Conservation (phyloP, 2,888 invertebrate genomes). For the Silvanus unidentatus region DNA sequence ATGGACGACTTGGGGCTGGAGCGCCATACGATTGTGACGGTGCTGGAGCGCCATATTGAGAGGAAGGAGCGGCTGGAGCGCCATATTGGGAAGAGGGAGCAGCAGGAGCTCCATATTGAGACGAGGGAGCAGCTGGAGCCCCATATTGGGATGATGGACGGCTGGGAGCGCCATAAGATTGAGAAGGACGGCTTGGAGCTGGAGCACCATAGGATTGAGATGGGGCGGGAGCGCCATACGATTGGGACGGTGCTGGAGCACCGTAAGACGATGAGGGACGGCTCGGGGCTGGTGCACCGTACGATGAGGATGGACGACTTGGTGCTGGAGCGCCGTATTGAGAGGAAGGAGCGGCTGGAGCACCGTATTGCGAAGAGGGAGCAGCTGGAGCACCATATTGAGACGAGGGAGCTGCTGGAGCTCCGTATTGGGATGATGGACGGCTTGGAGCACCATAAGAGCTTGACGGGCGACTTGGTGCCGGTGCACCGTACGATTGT, state of each 20-base stretch:
- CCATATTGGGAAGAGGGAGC: conserved; percentile 34
- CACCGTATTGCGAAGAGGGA: conserved; percentile 44
- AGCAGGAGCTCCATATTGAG: conserved; percentile 14
- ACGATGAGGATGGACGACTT: conserved; percentile 31
- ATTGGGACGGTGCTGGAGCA: conserved; percentile 23
- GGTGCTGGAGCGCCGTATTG: conserved; percentile 1
- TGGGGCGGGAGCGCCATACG: conserved; percentile 39
- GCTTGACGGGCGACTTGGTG: conserved; percentile 24
- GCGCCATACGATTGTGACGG: conserved; percentile 42
- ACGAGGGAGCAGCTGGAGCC: conserved; percentile 34
- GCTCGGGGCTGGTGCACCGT: conserved; percentile 32
- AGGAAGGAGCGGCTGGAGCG: conserved; percentile 37
- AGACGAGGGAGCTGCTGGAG: conserved; percentile 31
- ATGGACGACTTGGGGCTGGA: conserved; percentile 23
- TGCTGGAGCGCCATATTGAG: conserved; percentile 1
- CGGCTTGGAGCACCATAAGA: conserved; percentile 34
- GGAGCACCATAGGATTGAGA: conserved; percentile 45
- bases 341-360: conserved; percentile 34
- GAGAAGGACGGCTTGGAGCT: conserved; percentile 42
- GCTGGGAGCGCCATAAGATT: conserved; percentile 28
- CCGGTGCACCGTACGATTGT: conserved; percentile 31
- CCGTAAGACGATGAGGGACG: conserved; percentile 43
- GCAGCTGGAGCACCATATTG: conserved; percentile 33
- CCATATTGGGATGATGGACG: conserved; percentile 37
- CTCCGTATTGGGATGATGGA: conserved; percentile 44